Evolutionary conservation across 2,888 invertebrate species (phyloP).

Genomic region (Lasius platythorax): DNA sequence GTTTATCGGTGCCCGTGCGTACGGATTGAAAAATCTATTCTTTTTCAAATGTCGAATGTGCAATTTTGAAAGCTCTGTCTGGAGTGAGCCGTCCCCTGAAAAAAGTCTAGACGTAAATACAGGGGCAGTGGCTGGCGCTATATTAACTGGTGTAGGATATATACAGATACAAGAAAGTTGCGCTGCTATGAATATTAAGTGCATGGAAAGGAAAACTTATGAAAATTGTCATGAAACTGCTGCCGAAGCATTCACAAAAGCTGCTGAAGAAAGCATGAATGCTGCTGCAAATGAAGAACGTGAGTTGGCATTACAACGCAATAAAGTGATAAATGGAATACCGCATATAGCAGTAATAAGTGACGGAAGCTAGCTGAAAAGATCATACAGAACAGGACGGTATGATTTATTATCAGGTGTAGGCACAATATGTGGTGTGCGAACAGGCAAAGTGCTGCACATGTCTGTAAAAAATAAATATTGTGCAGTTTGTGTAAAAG

Average conservation of each 20-base stretch:
- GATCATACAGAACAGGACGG: background rate
- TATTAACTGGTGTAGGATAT: background rate
- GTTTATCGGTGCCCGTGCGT: background rate
- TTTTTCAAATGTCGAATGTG: constrained; percentile 8
- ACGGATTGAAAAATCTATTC: background rate
- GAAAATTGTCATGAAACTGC: background rate
- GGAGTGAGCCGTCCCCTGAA: background rate
- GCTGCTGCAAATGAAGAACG: background rate
- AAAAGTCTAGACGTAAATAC: background rate
- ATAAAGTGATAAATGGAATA: constrained; percentile 3
- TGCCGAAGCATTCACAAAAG: background rate
- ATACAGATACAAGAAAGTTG: background rate
- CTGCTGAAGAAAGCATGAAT: background rate
- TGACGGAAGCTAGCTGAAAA: constrained; percentile 18
- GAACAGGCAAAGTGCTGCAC: background rate
- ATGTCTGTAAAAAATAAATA: too few species aligned
- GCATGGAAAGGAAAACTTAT: background rate
- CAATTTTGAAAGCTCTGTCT: background rate
- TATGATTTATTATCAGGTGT: background rate
- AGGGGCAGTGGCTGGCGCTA: background rate
- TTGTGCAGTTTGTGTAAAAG: too few species aligned
- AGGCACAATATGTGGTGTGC: background rate
- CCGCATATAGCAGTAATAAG: background rate
- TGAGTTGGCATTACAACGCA: constrained; percentile 7
- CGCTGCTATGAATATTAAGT: background rate